A percentile compares a stretch with the other conserved stretches of the same genome.
Conservation (phyloP, 2,113 vertebrate genomes). For the Pseudopodoces humilis region DNA sequence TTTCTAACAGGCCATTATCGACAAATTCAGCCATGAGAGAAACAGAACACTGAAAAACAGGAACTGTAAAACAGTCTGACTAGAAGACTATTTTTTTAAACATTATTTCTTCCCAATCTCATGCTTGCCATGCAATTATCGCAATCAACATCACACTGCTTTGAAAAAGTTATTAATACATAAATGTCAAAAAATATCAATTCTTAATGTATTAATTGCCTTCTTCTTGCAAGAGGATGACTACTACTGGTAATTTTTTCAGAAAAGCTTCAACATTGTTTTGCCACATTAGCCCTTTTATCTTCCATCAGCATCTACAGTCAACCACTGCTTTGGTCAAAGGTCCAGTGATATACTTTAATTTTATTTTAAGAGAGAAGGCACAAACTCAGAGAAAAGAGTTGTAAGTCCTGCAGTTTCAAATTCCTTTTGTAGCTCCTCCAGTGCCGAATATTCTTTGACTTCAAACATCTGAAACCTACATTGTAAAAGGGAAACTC, state of each 20-base stretch:
- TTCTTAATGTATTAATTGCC: conserved; percentile 1
- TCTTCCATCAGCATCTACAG: background rate
- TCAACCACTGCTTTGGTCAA: background rate
- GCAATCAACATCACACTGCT: background rate
- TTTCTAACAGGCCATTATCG: background rate
- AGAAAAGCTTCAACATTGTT: conserved; percentile 23
- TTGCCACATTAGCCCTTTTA: background rate
- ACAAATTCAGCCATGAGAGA: background rate
- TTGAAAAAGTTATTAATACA: conserved; percentile 9
- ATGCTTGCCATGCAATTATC: conserved; percentile 21
- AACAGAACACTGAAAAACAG: background rate
- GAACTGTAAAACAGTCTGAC: conserved; percentile 6
- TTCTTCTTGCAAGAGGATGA: background rate
- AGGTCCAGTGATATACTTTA: background rate
- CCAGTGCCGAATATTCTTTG: conserved; percentile 76
- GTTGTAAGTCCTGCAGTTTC: conserved; percentile 71
- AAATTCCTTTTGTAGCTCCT: conserved; percentile 83
- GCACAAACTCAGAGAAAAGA: conserved; percentile 78
- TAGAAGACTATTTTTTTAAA: conserved; percentile 1
- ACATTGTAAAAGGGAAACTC: conserved; percentile 60
- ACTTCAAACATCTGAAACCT: conserved; percentile 84
- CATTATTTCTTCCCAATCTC: background rate
- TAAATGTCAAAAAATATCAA: background rate
- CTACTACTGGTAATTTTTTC: background rate
- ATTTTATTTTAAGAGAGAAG: conserved; percentile 64